Conservation (phyloP, 1,140 invertebrate genomes). For the Dinoponera quadriceps region DNA sequence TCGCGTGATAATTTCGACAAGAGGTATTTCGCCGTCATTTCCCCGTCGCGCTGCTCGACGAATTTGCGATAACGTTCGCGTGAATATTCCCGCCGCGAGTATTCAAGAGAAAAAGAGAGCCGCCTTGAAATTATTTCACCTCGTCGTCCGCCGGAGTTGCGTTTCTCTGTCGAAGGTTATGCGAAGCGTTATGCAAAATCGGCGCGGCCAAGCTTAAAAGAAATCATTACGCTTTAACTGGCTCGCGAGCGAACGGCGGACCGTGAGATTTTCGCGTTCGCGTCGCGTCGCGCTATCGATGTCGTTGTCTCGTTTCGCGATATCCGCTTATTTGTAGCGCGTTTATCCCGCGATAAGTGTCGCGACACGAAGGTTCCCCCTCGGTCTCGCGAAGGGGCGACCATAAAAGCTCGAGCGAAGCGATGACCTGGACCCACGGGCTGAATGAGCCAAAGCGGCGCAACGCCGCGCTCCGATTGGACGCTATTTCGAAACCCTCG, state of each 20-base stretch:
- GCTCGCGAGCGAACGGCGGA: too few relatives aligned
- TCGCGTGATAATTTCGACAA: not conserved
- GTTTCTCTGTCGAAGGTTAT: slow-evolving; percentile 17
- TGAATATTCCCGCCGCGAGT: not conserved
- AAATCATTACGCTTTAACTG: too few relatives aligned
- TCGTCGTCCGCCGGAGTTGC: not conserved
- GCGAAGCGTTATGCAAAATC: slow-evolving; percentile 40
- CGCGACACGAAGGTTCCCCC: slow-evolving; percentile 28
- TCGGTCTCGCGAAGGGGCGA: slow-evolving; percentile 42
- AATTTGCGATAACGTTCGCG: not conserved
- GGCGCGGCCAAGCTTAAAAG: not conserved
- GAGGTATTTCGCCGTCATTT: not conserved
- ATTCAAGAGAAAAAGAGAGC: not conserved
- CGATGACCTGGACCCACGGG: slow-evolving; percentile 57
- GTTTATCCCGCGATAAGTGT: slow-evolving; percentile 53
- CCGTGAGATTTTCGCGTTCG: not conserved
- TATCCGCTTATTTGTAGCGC: slow-evolving; percentile 45
- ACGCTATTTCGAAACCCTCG: slow-evolving; percentile 55
- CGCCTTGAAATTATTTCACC: slow-evolving; percentile 27
- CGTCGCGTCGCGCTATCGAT: not conserved
- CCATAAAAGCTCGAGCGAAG: slow-evolving; percentile 56
- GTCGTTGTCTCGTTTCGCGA: slow-evolving; percentile 11
- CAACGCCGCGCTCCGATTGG: slow-evolving; percentile 50
- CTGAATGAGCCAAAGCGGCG: slow-evolving; percentile 59
- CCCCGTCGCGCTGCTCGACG: not conserved